These are phyloP conservation scores for Micromussa lordhowensis DNA, from an alignment of 92 coral and sea anemone species.

Conservation along the genomic window DNA sequence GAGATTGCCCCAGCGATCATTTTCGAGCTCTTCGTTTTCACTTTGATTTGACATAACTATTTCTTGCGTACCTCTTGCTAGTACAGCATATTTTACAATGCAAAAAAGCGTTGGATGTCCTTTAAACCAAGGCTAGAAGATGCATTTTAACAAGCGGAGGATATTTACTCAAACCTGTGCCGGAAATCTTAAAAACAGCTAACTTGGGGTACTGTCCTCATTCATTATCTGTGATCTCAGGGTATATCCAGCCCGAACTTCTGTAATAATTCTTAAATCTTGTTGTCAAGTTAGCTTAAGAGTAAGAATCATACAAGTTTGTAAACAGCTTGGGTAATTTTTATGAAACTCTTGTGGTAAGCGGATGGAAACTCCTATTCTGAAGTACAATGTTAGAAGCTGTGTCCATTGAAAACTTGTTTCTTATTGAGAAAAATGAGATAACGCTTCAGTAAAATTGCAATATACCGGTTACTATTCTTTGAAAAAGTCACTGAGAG, in stretches of 20 bases:
- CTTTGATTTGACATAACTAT: too few species aligned
- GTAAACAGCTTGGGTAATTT: neutral
- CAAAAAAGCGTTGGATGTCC: neutral
- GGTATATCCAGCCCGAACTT: neutral
- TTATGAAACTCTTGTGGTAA: neutral
- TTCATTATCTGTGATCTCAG: neutral
- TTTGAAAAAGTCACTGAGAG: neutral
- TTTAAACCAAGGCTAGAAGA: neutral
- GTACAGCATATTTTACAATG: too few species aligned
- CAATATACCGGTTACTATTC: neutral
- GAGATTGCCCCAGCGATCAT: too few species aligned
- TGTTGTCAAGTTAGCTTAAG: neutral
- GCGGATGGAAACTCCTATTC: neutral
- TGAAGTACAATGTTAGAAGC: neutral
- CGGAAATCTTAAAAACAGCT: neutral
- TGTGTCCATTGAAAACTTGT: neutral
- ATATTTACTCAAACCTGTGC: neutral
- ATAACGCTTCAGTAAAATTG: neutral
- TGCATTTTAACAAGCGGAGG: neutral
- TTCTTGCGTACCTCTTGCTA: too few species aligned
- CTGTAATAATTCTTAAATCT: neutral
- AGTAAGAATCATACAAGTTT: neutral
- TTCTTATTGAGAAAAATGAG: too few species aligned
- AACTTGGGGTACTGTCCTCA: neutral
- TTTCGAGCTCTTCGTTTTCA: too few species aligned